Evolutionary conservation across 2,888 invertebrate species (phyloP), one percentile per base, ranked within the genome.

Genomic region (Athripsodes cinereus): DNA sequence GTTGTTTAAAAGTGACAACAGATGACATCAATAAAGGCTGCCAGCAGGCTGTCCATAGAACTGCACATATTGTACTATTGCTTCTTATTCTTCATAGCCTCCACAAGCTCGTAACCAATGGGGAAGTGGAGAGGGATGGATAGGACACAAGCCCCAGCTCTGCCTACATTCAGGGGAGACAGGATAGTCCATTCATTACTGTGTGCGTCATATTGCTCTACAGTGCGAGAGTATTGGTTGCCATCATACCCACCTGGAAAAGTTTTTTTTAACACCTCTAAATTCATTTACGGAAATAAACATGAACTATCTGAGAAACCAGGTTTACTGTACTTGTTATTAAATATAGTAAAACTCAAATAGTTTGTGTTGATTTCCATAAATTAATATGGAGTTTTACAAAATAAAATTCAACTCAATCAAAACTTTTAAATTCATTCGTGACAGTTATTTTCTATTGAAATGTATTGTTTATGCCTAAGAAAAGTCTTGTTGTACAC

Each of bases 91-190:
- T 56, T 56, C 22, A 56, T 34, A 1, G 40, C 22, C 6, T 56
- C 51, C 16, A 44, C 13, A 5, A 40, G 16, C 13, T 51, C 46
- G 19, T n/a, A 31, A 22, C 55, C 59, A n/a, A 59, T 49, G 21
- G 53, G 44, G 1, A 55, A 34, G 19, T 60, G 53, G 20, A 40
- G 57, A 60, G 82, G 81, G 64, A 86, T 80, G 52, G 85, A 78
- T 52, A 94, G 90, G 13, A 93, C 87, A 68, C 93, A 92, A 51
- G 94, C 90, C 62, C 94, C 95, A 22, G 95, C 95, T 62, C 95
- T 82, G 16, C 92, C 92, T 26, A 87, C 87, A 68, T 86, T 86
- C 63, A 96, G 78, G 22, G 91, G 84, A 11, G 91, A 83, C 61
- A 92, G 80, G 75, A 88, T 81, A 22, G 81, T 81, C 91, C 91